Percentiles rank a stretch among this genome's conserved stretches.
Conservation (phyloP, 2,888 invertebrate species). For the Alloscopus bannaensis region DNA sequence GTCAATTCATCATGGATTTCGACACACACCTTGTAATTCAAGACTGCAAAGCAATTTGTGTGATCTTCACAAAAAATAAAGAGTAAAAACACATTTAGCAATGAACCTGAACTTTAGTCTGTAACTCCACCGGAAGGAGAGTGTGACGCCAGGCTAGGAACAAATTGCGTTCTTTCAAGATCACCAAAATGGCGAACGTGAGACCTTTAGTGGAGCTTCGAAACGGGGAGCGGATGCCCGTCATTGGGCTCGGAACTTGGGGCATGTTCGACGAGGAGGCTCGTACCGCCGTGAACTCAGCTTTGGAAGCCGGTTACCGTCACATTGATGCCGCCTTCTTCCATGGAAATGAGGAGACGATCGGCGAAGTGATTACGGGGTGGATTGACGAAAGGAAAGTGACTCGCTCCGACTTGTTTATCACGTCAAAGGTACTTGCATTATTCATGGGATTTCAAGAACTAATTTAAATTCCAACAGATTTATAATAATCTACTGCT, state of each 20-base stretch:
- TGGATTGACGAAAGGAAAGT: conserved; percentile 74
- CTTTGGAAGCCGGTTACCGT: conserved; percentile 75
- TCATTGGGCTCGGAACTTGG: conserved; percentile 77
- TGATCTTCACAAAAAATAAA: too few relatives aligned
- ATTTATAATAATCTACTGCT: background rate
- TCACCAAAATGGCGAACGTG: conserved; percentile 75
- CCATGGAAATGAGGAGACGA: conserved; percentile 75
- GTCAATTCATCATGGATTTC: too few relatives aligned
- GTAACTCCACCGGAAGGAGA: too few relatives aligned
- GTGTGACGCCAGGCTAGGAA: too few relatives aligned
- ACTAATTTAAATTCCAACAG: too few relatives aligned
- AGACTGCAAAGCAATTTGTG: too few relatives aligned
- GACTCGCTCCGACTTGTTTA: conserved; percentile 75
- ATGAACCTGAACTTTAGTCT: too few relatives aligned
- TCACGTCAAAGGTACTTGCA: conserved; percentile 75
- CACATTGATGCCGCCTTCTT: conserved; percentile 75
- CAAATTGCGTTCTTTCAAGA: conserved; percentile 74
- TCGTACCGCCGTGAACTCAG: conserved; percentile 63
- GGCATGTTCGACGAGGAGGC: conserved; percentile 53
- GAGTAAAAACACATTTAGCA: too few relatives aligned
- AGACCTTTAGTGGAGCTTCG: too few relatives aligned
- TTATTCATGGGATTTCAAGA: too few relatives aligned
- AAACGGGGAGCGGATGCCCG: conserved; percentile 80
- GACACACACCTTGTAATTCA: too few relatives aligned
- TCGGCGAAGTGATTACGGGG: conserved; percentile 74